phyloP scores from a whole-genome alignment of 2,888 invertebrate species.

The Schrankia costaestrigalis region DNA sequence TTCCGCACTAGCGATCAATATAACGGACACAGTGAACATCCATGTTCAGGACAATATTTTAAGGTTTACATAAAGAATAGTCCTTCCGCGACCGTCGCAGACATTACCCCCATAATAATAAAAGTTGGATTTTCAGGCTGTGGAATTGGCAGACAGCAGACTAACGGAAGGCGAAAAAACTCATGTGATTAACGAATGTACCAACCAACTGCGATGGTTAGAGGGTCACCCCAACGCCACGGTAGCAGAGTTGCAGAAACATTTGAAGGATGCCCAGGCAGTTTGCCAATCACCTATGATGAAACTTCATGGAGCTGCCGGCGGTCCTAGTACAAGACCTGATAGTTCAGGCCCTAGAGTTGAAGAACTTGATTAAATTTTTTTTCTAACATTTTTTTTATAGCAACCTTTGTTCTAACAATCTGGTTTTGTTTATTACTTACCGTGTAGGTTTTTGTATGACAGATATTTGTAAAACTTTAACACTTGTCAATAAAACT shows the following conservation, averaged over 20 bases:
- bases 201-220: constrained; percentile 88
- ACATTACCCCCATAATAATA: not conserved
- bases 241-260: constrained; percentile 88
- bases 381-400: too few species aligned
- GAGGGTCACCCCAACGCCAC: constrained; percentile 89
- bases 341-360: constrained; percentile 82
- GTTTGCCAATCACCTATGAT: constrained; percentile 90
- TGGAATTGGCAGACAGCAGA: constrained; percentile 84
- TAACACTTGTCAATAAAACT: too few species aligned
- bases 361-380: constrained; percentile 84
- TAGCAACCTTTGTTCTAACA: too few species aligned
- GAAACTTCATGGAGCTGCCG: constrained; percentile 85
- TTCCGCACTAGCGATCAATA: too few species aligned
- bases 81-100: too few species aligned
- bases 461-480: too few species aligned
- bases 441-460: too few species aligned
- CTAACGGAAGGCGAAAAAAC: constrained; percentile 86
- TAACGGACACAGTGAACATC: too few species aligned
- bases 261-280: constrained; percentile 86
- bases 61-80: too few species aligned
- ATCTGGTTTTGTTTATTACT: too few species aligned
- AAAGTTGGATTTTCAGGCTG: constrained; percentile 66
- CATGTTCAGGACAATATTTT: too few species aligned
- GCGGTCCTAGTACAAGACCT: constrained; percentile 47
- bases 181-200: constrained; percentile 84